Conservation (phyloP, 2,888 invertebrate genomes). For the Mimas tiliae region DNA sequence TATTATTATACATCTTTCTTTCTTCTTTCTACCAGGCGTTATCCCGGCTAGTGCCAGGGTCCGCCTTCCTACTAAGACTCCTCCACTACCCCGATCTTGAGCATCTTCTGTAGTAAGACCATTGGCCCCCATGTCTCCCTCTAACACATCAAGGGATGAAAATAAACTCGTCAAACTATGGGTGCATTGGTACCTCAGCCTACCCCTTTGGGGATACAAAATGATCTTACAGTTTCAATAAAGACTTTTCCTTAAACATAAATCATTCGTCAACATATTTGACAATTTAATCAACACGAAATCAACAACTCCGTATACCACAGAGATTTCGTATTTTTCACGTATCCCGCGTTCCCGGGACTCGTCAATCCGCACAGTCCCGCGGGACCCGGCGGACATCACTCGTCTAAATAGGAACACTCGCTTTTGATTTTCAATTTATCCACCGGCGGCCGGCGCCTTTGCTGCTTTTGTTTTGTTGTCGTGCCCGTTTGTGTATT, state of each 20-base stretch:
- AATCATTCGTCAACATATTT: not conserved
- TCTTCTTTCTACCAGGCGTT: no score
- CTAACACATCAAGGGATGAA: no score
- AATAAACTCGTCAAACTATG: no score
- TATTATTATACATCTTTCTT: no score
- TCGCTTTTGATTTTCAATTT: constrained; percentile 73
- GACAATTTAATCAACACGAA: constrained; percentile 1
- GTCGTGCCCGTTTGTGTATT: constrained; percentile 31
- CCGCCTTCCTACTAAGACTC: no score
- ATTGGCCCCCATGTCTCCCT: no score
- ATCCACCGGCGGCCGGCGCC: constrained; percentile 52
- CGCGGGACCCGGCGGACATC: constrained; percentile 51
- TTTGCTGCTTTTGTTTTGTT: constrained; percentile 56
- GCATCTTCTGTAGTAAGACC: no score
- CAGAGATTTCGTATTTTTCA: not conserved
- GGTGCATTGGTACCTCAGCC: no score
- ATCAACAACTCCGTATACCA: not conserved
- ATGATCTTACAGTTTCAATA: no score
- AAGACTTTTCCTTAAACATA: not conserved
- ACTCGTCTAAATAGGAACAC: constrained; percentile 57
- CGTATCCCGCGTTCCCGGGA: constrained; percentile 67
- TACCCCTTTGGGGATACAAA: no score
- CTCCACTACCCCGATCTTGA: no score
- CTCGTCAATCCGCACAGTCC: constrained; percentile 48
- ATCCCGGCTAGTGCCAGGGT: no score